These are phyloP conservation scores for Heliconius ethilla DNA, from an alignment of 2,888 invertebrate genomes.

Conservation along the genomic window DNA sequence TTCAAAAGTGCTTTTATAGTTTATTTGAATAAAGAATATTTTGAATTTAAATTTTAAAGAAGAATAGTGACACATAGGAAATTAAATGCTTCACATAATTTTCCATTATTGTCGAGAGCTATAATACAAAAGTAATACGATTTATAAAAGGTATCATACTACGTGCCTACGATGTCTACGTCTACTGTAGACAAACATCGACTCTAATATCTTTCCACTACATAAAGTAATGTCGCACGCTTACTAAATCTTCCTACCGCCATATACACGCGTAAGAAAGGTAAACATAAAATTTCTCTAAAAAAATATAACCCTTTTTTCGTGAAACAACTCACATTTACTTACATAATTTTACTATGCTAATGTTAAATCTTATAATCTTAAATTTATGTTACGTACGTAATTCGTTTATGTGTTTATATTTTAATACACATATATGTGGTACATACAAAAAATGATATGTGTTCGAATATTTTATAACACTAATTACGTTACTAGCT, in stretches of 20 bases:
- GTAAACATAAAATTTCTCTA: slow-evolving; percentile 27
- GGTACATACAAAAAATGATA: neutral
- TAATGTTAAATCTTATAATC: no score
- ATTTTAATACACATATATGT: no score
- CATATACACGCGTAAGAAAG: slow-evolving; percentile 39
- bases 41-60: no score
- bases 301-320: no score
- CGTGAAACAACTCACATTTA: no score
- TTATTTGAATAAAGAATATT: no score
- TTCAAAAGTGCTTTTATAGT: no score
- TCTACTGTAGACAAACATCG: slow-evolving; percentile 48
- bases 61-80: neutral
- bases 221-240: slow-evolving; percentile 52
- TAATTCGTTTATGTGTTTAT: no score
- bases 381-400: no score
- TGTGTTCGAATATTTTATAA: neutral
- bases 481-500: slow-evolving; percentile 1
- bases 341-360: no score
- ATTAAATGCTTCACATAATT: neutral
- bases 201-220: slow-evolving; percentile 61
- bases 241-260: slow-evolving; percentile 44
- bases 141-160: slow-evolving; percentile 19
- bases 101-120: slow-evolving; percentile 5
- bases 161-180: neutral
- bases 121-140: slow-evolving; percentile 35